A percentile compares a stretch with the other conserved stretches of the same genome.
Evolutionary conservation across 2,797 vertebrate species (phyloP).

Genomic region (Pteropus rufus): DNA sequence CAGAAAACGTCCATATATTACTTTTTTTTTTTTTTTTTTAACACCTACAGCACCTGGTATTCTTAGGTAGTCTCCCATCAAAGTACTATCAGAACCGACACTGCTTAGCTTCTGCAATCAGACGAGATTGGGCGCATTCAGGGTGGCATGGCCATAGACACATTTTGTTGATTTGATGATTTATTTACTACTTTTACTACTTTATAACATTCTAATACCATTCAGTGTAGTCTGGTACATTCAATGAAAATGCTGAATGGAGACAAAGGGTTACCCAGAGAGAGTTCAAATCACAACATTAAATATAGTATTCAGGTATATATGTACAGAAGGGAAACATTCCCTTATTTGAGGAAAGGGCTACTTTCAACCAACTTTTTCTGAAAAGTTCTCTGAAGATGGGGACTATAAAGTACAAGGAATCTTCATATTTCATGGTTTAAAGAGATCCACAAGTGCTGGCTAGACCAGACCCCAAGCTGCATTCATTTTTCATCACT

Average conservation of each 20-base stretch:
- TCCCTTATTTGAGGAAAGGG: not conserved
- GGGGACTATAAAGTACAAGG: not conserved
- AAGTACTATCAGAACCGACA: no score
- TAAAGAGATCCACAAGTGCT: not conserved
- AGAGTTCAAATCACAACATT: not conserved
- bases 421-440: not conserved
- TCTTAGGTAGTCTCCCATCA: no score
- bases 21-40: no score
- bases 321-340: not conserved
- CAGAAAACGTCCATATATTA: not conserved
- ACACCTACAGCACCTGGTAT: no score
- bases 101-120: no score
- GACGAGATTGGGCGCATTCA: no score
- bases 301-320: not conserved
- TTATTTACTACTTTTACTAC: not conserved
- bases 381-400: not conserved
- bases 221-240: not conserved
- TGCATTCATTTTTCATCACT: not conserved
- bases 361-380: not conserved
- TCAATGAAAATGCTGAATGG: not conserved
- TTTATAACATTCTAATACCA: not conserved
- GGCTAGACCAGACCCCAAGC: not conserved
- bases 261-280: not conserved
- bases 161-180: not conserved
- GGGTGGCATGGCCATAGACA: no score